These are phyloP conservation scores for Melanotaenia parkinsoni DNA, from an alignment of 2,797 vertebrate species.

Conservation along the genomic window DNA sequence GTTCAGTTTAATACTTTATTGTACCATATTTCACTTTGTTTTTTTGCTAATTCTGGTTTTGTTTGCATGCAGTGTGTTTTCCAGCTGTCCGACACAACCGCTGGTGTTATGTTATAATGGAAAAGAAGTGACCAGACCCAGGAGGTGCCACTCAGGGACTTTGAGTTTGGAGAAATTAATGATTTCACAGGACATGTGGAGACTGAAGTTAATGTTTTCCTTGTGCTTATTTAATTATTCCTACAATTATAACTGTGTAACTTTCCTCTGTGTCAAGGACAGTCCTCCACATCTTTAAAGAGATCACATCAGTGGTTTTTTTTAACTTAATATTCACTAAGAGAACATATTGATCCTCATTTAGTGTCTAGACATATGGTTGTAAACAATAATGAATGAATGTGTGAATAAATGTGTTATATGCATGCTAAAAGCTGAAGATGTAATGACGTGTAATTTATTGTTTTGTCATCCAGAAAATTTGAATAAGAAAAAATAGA, in stretches of 20 bases:
- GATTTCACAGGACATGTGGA: slow-evolving; percentile 1
- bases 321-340: neutral
- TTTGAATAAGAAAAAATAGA: too few species aligned
- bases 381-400: neutral
- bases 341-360: neutral
- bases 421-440: too few species aligned
- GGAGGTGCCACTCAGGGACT: neutral
- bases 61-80: neutral
- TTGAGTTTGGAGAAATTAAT: neutral
- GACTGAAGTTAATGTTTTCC: neutral
- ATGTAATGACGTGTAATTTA: too few species aligned
- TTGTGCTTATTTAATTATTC: neutral
- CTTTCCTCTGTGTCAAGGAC: neutral
- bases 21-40: too few species aligned
- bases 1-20: too few species aligned
- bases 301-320: neutral
- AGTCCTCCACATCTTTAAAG: neutral
- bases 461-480: too few species aligned
- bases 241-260: neutral
- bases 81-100: neutral
- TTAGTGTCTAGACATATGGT: neutral
- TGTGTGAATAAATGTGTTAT: too few species aligned
- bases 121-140: neutral
- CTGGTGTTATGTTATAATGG: neutral
- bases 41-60: neutral